Base-by-base conservation (phyloP, 2,888 invertebrate genomes). In the Lamellibrachia columna region DNA sequence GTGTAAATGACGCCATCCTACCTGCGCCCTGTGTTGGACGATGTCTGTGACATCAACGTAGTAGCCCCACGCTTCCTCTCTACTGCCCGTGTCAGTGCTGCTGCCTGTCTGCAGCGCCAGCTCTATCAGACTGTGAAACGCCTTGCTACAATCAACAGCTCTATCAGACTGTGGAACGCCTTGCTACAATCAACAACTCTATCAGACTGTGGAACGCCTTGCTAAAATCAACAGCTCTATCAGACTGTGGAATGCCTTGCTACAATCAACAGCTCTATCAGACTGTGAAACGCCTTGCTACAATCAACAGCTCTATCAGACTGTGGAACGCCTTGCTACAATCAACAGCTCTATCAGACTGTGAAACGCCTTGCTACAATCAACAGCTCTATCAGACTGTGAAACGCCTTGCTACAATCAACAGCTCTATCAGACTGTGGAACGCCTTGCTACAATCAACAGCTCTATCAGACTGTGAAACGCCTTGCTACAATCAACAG, bases 101-200 rank as follows among this genome's bases (percentile, higher is more conserved):
- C 75, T 91, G 52, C 94, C 94, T 93, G 93, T 93, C 52, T 93
- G 92, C 91, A 96, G 93, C 22, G 95, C 94, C 93, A 96, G 91
- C 94, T 96, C 95, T 28, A 96, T 94, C 40, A 96, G 94, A 91
- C 95, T 96, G 93, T 95, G 96, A 91, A 96, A 95, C 92, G 95
- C 94, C 93, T 95, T 95, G 92, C 96, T 96, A 95, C 75, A 75
- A 75, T 22, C 6, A 75, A 75, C n/a, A 75, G 11, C 60, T 40
- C 40, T 40, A 40, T 40, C 11, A 60, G 1, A 60, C 60, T 60
- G 60, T 60, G 60, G 60, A 9, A 60, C 22, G 22, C 60, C 60
- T 60, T 9, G 60, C 60, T 60, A 60, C 15, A 60, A 60, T 22
- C 11, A 60, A 60, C 60, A 60, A 0, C 40, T 40, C 40, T 40